A percentile compares a stretch with the other conserved stretches of the same genome.
Conservation (phyloP, 2,888 invertebrate species). For the Smittia aterrima region DNA sequence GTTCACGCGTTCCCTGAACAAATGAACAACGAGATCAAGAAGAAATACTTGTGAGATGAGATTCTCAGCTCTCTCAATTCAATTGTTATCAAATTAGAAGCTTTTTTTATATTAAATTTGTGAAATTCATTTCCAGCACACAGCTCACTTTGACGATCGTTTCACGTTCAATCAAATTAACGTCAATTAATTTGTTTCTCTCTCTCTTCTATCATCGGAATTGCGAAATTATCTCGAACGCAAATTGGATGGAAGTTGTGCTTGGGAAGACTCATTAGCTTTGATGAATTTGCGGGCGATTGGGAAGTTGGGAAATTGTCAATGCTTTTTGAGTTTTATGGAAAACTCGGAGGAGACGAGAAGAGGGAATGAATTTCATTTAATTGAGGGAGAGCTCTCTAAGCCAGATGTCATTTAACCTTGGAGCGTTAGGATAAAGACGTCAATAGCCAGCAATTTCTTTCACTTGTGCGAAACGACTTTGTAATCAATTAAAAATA, state of each 20-base stretch:
- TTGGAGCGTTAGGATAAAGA: too few relatives aligned
- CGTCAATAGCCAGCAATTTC: too few relatives aligned
- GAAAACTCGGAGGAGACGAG: too few relatives aligned
- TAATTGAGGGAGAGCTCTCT: too few relatives aligned
- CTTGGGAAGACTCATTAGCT: neutral
- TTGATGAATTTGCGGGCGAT: too few relatives aligned
- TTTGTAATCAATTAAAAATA: too few relatives aligned
- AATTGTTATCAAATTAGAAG: conserved; percentile 4
- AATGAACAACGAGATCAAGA: neutral
- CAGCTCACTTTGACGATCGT: neutral
- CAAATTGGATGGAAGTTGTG: neutral
- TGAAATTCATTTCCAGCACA: neutral
- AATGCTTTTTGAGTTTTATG: too few relatives aligned
- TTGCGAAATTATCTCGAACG: neutral
- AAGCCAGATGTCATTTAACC: too few relatives aligned
- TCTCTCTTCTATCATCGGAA: neutral
- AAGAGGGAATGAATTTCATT: too few relatives aligned
- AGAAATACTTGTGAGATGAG: neutral
- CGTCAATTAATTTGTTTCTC: conserved; percentile 17
- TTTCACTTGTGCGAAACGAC: too few relatives aligned
- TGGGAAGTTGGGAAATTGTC: too few relatives aligned
- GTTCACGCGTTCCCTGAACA: conserved; percentile 69
- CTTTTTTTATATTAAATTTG: neutral
- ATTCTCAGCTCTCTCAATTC: neutral
- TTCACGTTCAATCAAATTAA: neutral